Conservation (phyloP, 2,113 vertebrate species). For the Pterocles gutturalis region DNA sequence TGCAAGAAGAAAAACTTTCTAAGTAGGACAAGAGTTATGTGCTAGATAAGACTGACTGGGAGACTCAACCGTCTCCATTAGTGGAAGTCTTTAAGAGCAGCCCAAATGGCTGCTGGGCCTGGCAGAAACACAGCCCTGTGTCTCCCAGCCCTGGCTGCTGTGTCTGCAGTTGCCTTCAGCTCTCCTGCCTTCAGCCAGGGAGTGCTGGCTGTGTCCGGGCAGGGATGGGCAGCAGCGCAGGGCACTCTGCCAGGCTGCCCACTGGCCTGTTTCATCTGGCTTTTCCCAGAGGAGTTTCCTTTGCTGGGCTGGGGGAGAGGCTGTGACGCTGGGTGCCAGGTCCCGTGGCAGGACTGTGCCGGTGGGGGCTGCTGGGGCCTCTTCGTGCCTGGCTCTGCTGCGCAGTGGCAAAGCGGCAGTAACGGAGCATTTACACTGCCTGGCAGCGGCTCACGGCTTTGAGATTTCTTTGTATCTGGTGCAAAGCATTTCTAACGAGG, state of each 20-base stretch:
- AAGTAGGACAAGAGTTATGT: background rate
- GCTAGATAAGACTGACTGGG: background rate
- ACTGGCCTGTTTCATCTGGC: fast-evolving
- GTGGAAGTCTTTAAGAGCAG: background rate
- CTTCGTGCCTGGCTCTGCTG: background rate
- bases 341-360: background rate
- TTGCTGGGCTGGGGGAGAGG: background rate
- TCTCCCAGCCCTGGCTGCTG: background rate
- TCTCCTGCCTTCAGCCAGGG: background rate
- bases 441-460: background rate
- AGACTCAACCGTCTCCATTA: background rate
- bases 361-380: background rate
- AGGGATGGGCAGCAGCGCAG: background rate
- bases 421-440: fast-evolving
- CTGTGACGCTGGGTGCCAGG: background rate
- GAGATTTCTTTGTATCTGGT: background rate
- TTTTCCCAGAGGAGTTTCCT: background rate
- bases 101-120: background rate
- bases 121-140: background rate
- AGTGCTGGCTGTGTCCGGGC: background rate
- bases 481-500: background rate
- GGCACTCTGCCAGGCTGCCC: background rate
- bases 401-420: background rate
- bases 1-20: background rate
- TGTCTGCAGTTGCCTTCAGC: background rate